A percentile compares a stretch with the other conserved stretches of the same genome.
Evolutionary conservation across 1,140 invertebrate species (phyloP).

Genomic region (Lepidurus apus): DNA sequence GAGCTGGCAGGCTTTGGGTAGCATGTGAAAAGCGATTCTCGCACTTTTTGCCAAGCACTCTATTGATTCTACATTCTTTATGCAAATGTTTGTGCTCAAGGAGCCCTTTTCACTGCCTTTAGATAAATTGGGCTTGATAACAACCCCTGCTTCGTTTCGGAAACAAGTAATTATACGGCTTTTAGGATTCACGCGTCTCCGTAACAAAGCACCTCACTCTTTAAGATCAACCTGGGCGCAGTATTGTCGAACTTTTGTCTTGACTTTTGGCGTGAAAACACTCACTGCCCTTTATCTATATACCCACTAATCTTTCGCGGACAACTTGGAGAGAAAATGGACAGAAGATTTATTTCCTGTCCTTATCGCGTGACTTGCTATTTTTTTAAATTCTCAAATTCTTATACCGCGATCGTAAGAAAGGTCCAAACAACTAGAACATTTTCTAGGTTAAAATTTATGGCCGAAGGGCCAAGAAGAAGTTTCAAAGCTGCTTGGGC

Average conservation of each 20-base stretch:
- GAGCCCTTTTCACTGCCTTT: background rate
- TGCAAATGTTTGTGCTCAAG: background rate
- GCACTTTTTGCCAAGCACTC: constrained; percentile 4
- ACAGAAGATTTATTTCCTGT: no score
- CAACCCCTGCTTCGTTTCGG: background rate
- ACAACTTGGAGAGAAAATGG: no score
- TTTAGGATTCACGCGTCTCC: background rate
- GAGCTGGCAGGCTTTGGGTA: background rate
- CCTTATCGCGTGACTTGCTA: no score
- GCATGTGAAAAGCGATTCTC: background rate
- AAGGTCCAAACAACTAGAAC: no score
- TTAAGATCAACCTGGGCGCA: background rate
- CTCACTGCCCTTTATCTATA: no score
- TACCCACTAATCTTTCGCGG: no score
- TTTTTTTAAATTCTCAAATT: no score
- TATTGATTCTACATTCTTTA: constrained; percentile 11
- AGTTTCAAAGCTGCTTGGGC: no score
- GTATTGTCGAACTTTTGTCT: background rate
- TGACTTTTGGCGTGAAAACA: no score
- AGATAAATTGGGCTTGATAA: constrained; percentile 6
- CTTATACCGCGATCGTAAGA: no score
- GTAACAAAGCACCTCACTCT: background rate
- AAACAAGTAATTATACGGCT: background rate
- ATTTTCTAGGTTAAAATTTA: no score
- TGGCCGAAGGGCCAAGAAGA: no score